Evolutionary conservation across 1,140 invertebrate genomes (phyloP).

Genomic region (Pogonomyrmex barbatus): DNA sequence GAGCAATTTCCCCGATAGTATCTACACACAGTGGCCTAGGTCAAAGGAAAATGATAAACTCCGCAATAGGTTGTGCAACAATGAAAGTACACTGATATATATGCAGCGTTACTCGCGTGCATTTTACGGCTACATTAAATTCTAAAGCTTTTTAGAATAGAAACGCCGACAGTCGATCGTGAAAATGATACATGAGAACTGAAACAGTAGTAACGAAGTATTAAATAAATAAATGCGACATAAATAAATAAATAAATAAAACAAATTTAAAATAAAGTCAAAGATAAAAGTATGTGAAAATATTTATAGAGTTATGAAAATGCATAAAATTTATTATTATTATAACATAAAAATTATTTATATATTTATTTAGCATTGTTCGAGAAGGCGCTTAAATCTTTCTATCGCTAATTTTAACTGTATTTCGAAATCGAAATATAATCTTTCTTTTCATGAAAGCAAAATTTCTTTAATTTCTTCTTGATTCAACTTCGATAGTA

Average conservation of each 20-base stretch:
- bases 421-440: background rate
- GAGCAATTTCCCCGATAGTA: conserved; percentile 71
- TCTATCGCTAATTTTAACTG: background rate
- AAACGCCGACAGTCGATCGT: background rate
- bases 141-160: background rate
- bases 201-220: background rate
- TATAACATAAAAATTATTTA: background rate
- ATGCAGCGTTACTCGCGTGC: background rate
- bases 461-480: background rate
- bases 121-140: conserved; percentile 15
- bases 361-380: background rate
- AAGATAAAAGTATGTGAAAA: background rate
- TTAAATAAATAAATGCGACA: background rate
- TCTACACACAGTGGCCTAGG: conserved; percentile 40
- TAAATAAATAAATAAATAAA: background rate
- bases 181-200: background rate
- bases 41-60: conserved; percentile 61
- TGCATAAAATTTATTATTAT: background rate
- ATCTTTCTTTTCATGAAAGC: background rate
- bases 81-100: conserved; percentile 23
- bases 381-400: background rate
- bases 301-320: no score
- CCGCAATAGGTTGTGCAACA: conserved; percentile 40
- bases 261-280: background rate
- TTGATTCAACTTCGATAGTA: background rate